Conservation (phyloP, 2,797 vertebrate genomes). For the Graptemys geographica region DNA sequence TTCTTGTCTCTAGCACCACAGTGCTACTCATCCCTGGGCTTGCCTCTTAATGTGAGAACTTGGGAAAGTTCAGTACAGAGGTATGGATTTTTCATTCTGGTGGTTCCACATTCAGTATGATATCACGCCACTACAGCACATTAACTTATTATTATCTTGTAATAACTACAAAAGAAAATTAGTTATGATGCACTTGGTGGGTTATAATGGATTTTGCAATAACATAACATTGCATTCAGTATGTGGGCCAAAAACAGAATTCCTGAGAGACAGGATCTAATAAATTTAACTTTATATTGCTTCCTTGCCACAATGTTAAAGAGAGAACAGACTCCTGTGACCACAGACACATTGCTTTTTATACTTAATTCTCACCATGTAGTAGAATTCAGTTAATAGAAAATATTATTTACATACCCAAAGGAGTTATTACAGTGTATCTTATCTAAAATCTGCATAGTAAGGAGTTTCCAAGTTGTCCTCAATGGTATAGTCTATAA, state of each 20-base stretch:
- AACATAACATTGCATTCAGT: background rate
- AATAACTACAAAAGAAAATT: background rate
- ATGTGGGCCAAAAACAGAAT: background rate
- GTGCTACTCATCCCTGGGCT: background rate
- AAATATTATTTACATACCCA: background rate
- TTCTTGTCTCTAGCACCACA: background rate
- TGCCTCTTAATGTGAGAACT: background rate
- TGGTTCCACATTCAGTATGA: background rate
- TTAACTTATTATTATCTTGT: background rate
- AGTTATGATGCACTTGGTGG: background rate
- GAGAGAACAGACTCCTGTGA: background rate
- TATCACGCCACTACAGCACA: background rate
- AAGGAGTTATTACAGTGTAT: accelerated
- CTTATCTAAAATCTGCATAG: background rate
- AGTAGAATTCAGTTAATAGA: background rate
- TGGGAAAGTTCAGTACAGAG: background rate
- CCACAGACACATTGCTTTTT: background rate
- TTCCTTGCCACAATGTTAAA: background rate
- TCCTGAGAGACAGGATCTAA: background rate
- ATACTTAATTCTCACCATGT: accelerated
- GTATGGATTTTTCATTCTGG: background rate
- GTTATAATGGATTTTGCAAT: background rate
- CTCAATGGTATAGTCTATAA: background rate
- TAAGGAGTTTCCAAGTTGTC: background rate
- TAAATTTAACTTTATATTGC: background rate